Conservation (phyloP, 2,888 invertebrate species). For the Halictus quadricinctus region DNA sequence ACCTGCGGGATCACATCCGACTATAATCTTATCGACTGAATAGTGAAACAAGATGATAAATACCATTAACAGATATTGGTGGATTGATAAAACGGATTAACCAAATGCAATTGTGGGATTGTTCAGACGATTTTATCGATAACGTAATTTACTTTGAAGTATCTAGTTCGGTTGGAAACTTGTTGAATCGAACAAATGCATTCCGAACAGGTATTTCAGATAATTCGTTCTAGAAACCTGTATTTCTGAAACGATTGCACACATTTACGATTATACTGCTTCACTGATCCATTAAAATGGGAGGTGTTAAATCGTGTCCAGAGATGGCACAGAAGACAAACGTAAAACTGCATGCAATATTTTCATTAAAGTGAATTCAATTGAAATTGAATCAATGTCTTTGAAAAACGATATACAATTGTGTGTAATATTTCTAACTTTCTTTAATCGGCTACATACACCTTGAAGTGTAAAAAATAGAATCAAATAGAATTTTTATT, state of each 20-base stretch:
- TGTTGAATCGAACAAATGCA: background rate
- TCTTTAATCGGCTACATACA: too few relatives aligned
- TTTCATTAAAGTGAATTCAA: background rate
- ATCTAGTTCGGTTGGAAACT: too few relatives aligned
- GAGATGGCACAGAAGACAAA: background rate
- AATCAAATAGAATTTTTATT: too few relatives aligned
- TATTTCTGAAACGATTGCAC: background rate
- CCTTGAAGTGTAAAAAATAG: too few relatives aligned
- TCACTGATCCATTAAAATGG: background rate
- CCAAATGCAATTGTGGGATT: background rate
- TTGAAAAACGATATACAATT: too few relatives aligned
- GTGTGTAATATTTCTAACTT: too few relatives aligned
- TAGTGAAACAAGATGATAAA: background rate
- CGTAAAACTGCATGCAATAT: background rate
- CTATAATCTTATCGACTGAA: conserved; percentile 15
- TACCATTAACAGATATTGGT: background rate
- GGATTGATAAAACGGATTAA: background rate
- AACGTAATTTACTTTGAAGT: background rate
- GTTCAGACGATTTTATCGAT: background rate
- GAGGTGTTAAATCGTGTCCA: background rate
- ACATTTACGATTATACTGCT: too few relatives aligned
- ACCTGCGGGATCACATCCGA: background rate
- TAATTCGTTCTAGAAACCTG: background rate
- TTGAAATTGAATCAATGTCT: too few relatives aligned
- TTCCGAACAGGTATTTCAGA: background rate